Evolutionary conservation across 2,113 vertebrate species (phyloP), one percentile per base, ranked within the genome.

Genomic region (Pseudopipra pipra): DNA sequence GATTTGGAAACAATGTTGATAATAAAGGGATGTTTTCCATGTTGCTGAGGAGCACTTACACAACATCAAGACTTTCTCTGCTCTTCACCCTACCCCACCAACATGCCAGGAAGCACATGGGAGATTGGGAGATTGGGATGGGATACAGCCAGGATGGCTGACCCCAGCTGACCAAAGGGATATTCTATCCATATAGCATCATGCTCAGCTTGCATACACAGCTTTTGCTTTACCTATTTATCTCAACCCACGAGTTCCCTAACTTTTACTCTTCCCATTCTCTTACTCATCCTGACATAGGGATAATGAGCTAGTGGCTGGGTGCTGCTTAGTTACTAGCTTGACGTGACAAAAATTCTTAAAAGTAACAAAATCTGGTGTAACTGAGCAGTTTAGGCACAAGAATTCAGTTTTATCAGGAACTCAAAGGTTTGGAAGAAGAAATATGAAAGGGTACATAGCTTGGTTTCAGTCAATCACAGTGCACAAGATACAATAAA

Each of bases 121-220:
- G 24, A 8, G 35, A 9, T 0, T n/a, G 12, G 12, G 24, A 8
- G 35, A 11, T 0, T 41, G 12, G 17, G n/a, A 66, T 11, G 17
- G 71, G 28, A 33, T 19, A 33, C 3, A 44, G 7, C 10, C 5
- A 3, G 51, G 51, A 27, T 39, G 52, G 13, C 37, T 73, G 24
- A 73, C 28, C 44, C 27, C 8, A 52, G 4, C 0, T 66, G 37
- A 39, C 44, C 28, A 65, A 59, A 85, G 16, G 4, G 11, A n/a
- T 58, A n/a, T 65, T 90, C 19, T 39, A 59, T 31, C 21, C 14
- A 9, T 8, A 31, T 16, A 30, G 5, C 25, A 66, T 41, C n/a
- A 12, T 54, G 8, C 9, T 67, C 46, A 67, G 30, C 21, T 55
- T 67, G 22, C n/a, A 80, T 55, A 22, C 14, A 49, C 31, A 43